Evolutionary conservation across 2,888 invertebrate genomes (phyloP), one percentile per base, ranked within the genome.

Genomic region (Silvanus unidentatus): DNA sequence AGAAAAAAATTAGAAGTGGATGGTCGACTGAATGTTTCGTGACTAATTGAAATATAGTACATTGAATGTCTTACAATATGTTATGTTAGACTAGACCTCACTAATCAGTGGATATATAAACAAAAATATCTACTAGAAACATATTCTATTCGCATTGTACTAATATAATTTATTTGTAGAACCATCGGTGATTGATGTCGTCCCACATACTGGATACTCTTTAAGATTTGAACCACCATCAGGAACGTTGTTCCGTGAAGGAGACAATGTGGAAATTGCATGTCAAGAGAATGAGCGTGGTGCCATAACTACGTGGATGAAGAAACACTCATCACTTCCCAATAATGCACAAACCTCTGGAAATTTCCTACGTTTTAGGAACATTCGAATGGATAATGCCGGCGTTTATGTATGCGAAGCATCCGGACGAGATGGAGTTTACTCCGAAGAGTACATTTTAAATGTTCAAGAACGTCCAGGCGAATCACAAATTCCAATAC

Each of bases 401-500:
- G 88, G 86, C 34, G 69, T 75, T 4, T 88, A 88, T 64, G 73
- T 79, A 34, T 88, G 88, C 62, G 77, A 77, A 45, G 84, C 81
- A 1, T 66, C 63, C 40, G 71, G 70, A 32, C 59, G 58, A 42
- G 57, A 63, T 43, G 66, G 66, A 11, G 68, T 69, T 16, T 76
- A 77, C 50, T 73, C 76, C 45, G 76, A 78, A 47, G 79, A 80
- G 57, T 80, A 80, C 58, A 71, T 72, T 32, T 68, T 84, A 2
- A 68, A 74, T 40, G 75, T 83, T 37, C 14, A 15, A 15, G 38
- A 14, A 6, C 3, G 38, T 10, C 32, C 22, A 22, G 8, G 22
- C 22, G 22, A 3, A 3, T 5, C 22, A 3, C 22, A 68, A 49
- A 58, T 64, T 12, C 66, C 69, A 15, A 47, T 70, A 12, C 77